Evolutionary conservation across 2,888 invertebrate genomes (phyloP), one percentile per base, ranked within the genome.

Genomic region (Ligdia adustata): DNA sequence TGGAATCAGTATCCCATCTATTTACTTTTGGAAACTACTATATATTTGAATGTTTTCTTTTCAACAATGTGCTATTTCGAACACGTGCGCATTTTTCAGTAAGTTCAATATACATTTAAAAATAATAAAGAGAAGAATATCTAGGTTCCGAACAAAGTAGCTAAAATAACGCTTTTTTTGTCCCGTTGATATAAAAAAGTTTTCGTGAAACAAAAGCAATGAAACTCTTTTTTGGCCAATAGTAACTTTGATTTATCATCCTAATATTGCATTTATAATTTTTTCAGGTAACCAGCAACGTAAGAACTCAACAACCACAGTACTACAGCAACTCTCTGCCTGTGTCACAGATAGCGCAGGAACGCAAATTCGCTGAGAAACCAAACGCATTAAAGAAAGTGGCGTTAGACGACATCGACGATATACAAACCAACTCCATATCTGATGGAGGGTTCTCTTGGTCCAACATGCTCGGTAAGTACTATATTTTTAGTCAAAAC

Each of bases 331-430:
- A 90, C 58, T 84, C 90, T 11, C 66, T 82, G 52, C 84, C 85
- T 26, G 58, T 66, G 39, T 71, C 73, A 15, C 69, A 87, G 84
- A 52, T 88, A 71, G 72, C 87, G 64, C 74, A 93, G 63, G 93
- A 93, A 51, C 91, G 97, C 55, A 97, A 97, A 90, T 97, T 95
- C 78, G 96, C 95, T 0, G 96, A 96, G 74, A 97, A 97, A 77
- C 95, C 97, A 7, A 97, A 97, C 74, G 94, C 95, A 9, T 92
- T 96, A 69, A 97, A 97, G 87, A 97, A 97, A 86, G 96, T 96
- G 2, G 94, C 94, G 1, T 79, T 95, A 18, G 95, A 96, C 66
- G 95, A 96, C 73, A 81, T 96, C 54, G 96, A 96, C 62, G 96
- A 96, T 63, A 92, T 96, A 55, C 93, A 94, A 75, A 95, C 93